Base-by-base conservation (phyloP, 1,140 invertebrate species). In the Cydia splendana region DNA sequence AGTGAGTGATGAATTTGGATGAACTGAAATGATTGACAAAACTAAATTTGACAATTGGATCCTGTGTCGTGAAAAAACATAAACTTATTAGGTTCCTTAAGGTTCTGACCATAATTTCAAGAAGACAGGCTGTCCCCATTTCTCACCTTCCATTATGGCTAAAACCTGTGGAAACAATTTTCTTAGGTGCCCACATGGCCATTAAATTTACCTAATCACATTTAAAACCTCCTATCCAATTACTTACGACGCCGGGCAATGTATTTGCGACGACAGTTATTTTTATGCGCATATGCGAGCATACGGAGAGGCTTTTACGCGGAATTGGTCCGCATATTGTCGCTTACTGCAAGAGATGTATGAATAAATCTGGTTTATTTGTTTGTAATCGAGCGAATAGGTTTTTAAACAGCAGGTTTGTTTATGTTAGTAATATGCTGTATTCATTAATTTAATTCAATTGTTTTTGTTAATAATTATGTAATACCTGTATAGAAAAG, bases 301-400 rank as follows among this genome's bases (percentile, higher is more conserved):
- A 85, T 85, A 87, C 82, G 84, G 82, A 42, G 67, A 78, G 76
- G 83, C 85, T 85, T 85, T 87, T 75, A 83, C 69, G 75, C 74
- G 9, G 75, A 76, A 87, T 84, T 87, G 85, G 77, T 75, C 76
- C 82, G 80, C 85, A 87, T 87, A 87, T 87, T 87, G 85, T 87
- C 80, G 80, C 79, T 76, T 79, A 62, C 57, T 62, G 7, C 57
- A 62, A 62, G 57, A 79, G 71, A 5, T 78, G 7, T 62, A 24
- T 20, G 57, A 62, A 62, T 62, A 24, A 24, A 10, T 62, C 20
- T 62, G 20, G 57, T 62, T 18, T 53, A 53, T 53, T 53, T 53
- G 51, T 18, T 53, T 12, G 57, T 62, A 62, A 62, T 62, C 57
- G 18, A 12, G 57, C 20, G 57, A 62, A 62, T 62, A 62, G 20